Base-by-base conservation (phyloP, 92 coral and sea anemone species). In the Galaxea fascicularis region DNA sequence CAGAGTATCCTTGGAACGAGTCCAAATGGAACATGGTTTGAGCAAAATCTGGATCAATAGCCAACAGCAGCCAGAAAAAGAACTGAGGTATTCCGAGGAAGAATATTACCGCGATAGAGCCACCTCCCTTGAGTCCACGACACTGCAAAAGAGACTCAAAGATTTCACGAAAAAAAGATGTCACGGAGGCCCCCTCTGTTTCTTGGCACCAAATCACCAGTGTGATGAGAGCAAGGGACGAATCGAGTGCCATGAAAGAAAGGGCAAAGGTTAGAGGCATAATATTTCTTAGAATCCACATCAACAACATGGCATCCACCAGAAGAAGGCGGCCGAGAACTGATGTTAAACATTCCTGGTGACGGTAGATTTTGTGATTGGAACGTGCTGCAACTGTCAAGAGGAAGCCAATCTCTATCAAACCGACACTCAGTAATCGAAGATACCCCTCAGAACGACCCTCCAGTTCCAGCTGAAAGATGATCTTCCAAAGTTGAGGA, bases 371-470 rank as follows among this genome's bases (percentile, higher is more conserved):
- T 69, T 76, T 64, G 74, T 47, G 82, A 16, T 73, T 89, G 74
- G 89, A 58, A 16, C 92, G 83, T 4, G 92, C 86, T 30, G 60
- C 39, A n/a, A 78, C 68, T 15, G 79, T 14, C 9, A 77, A 53
- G 46, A 72, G 28, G 64, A 74, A 17, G 28, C 85, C 91, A 53
- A 89, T 73, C 22, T 39, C 62, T 6, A 72, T 21, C 73, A 89
- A 17, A 10, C 75, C 89, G 10, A 56, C 47, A 6, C 82, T 82
- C 16, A 44, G 47, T 16, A 89, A 64, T 21, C 83, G 77, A 44
- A 85, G 25, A 66, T 76, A 85, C 66, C 89, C 92, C 41, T 66
- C 78, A 44, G 85, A 75, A 27, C 82, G 84, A 62, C 66, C 81
- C 29, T 66, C 29, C 35, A 89, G 47, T 24, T 89, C 77, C 45